Evolutionary conservation across 2,888 invertebrate genomes (phyloP).

Genomic region (Sarcophaga caerulescens): DNA sequence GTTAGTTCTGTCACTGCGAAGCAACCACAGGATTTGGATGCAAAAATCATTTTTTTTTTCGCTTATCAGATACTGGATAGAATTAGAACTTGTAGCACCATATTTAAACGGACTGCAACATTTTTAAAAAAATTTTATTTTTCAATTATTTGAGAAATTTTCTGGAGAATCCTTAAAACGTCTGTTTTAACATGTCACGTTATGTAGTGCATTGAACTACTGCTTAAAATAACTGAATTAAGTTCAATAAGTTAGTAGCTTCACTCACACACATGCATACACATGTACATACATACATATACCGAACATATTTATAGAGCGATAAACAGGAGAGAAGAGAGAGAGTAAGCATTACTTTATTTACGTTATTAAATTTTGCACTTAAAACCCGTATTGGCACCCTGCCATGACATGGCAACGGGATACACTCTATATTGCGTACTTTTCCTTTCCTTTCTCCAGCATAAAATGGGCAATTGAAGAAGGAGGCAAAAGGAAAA

Average conservation of each 20-base stretch:
- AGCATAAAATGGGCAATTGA: neutral
- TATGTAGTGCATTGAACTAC: neutral
- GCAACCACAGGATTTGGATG: no score
- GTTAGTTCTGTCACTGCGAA: no score
- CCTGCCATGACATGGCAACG: slow-evolving; percentile 71
- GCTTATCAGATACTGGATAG: no score
- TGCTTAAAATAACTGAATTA: neutral
- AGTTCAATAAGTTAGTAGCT: slow-evolving; percentile 8
- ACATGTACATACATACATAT: neutral
- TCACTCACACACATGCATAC: neutral
- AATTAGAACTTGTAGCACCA: no score
- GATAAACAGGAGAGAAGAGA: no score
- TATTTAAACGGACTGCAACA: no score
- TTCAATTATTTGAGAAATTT: neutral
- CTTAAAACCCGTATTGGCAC: slow-evolving; percentile 68
- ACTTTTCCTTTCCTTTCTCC: slow-evolving; percentile 10
- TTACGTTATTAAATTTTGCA: slow-evolving; percentile 50
- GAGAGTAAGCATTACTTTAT: neutral
- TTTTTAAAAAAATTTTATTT: no score
- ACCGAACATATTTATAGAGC: neutral
- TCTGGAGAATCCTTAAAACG: neutral
- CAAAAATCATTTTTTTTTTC: no score
- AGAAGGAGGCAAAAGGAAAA: neutral
- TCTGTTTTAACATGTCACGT: neutral
- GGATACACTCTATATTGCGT: slow-evolving; percentile 59